phyloP scores from a whole-genome alignment of 2,113 vertebrate genomes.

The Phalacrocorax pelagicus region DNA sequence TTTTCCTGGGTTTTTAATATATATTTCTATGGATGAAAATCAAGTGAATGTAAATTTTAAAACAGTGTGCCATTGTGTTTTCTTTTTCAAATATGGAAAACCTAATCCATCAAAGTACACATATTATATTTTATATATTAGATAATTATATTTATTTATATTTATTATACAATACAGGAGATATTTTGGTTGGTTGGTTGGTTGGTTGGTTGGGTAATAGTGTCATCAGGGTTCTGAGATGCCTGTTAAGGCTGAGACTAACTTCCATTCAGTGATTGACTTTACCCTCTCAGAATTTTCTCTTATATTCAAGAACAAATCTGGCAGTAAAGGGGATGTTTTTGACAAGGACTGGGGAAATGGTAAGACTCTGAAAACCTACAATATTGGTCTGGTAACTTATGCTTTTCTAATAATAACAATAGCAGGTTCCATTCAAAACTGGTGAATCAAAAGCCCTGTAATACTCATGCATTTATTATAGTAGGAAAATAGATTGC shows the following conservation, averaged over 20 bases:
- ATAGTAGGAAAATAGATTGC: not conserved
- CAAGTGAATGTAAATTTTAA: not conserved
- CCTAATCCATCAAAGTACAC: rapidly evolving
- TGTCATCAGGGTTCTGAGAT: not conserved
- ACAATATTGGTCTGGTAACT: not conserved
- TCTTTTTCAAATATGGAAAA: not conserved
- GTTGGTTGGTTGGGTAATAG: not conserved
- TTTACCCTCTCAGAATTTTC: not conserved
- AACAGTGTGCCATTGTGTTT: not conserved
- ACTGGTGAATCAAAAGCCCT: not conserved
- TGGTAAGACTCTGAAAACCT: not conserved
- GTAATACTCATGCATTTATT: not conserved
- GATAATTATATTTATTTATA: not conserved
- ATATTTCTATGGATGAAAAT: not conserved
- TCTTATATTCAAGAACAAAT: not conserved
- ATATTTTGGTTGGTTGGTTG: not conserved
- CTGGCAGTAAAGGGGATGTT: not conserved
- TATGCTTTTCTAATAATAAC: not conserved
- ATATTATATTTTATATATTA: rapidly evolving
- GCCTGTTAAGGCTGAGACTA: not conserved
- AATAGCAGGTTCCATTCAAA: not conserved
- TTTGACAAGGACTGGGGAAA: not conserved
- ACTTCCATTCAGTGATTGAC: not conserved
- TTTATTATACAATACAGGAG: not conserved
- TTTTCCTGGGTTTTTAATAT: not conserved